Conservation (phyloP, 2,888 invertebrate genomes). For the Celastrina argiolus region DNA sequence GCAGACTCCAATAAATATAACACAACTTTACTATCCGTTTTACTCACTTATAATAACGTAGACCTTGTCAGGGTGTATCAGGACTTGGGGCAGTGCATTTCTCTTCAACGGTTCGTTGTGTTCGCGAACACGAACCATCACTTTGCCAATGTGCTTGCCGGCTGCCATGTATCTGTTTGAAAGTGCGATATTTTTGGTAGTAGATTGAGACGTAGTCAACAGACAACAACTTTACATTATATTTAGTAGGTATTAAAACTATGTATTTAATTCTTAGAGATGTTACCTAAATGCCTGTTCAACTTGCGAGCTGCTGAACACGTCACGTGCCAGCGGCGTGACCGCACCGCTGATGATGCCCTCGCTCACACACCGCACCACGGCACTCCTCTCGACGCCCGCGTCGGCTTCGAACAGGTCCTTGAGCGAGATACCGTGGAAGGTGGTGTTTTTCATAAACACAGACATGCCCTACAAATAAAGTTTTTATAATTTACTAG, state of each 20-base stretch:
- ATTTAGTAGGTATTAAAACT: no score
- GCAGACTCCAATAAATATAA: no score
- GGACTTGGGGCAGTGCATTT: slow-evolving; percentile 85
- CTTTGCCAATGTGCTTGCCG: slow-evolving; percentile 98
- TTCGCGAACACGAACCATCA: slow-evolving; percentile 91
- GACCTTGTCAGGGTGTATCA: slow-evolving; percentile 87
- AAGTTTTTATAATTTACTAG: neutral
- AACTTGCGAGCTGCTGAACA: slow-evolving; percentile 90
- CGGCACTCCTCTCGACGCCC: slow-evolving; percentile 82
- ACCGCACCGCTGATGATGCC: slow-evolving; percentile 94
- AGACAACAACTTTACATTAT: no score
- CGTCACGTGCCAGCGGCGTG: slow-evolving; percentile 90
- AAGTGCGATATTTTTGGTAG: neutral
- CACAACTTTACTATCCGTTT: neutral
- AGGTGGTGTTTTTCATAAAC: slow-evolving; percentile 96
- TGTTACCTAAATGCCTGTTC: slow-evolving; percentile 93
- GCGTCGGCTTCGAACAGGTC: slow-evolving; percentile 87
- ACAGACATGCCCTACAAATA: slow-evolving; percentile 89
- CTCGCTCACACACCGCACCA: slow-evolving; percentile 86
- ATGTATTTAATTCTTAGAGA: neutral
- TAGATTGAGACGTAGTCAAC: neutral
- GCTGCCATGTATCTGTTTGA: slow-evolving; percentile 89
- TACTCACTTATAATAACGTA: slow-evolving; percentile 69
- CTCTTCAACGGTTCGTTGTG: slow-evolving; percentile 78
- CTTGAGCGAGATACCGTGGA: slow-evolving; percentile 98